Evolutionary conservation across 2,113 vertebrate species (phyloP), one percentile per base, ranked within the genome.

Genomic region (Spheniscus mendiculus): DNA sequence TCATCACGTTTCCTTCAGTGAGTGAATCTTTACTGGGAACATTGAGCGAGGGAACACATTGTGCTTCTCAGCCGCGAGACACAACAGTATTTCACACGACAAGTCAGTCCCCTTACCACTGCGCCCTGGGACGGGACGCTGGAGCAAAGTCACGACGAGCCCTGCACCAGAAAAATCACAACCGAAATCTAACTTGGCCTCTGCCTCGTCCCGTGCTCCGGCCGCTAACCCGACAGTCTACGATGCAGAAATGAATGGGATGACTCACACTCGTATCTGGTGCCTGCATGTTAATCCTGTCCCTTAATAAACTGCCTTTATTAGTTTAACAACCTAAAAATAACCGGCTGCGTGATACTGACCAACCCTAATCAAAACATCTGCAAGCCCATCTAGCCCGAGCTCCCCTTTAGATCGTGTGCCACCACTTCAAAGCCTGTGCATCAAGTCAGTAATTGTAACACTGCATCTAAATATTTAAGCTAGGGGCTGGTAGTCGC

Each of bases 401-500:
- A 94, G 95, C 90, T 95, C 87, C 96, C 96, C 94, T 87, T 77
- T 55, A 81, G 61, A 98, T 94, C 97, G 84, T 77, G 49, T 89
- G 94, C 96, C 93, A 92, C 96, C 95, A 94, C 97, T 98, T 98
- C 98, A 98, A 98, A 98, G 98, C 66, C 89, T 14, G 81, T 26
- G 89, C 97, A 98, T 98, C 98, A 98, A 98, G 98, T 95, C 97
- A 87, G 97, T 98, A 98, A 98, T 98, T 98, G 98, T 98, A 98
- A 97, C 94, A 95, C 97, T 97, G 97, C 98, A 98, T 98, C 98
- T 98, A 98, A 98, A 99, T 98, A 98, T 99, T 99, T 98, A 98
- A 98, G 98, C 95, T 98, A 97, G 97, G 97, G 97, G 89, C 96
- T 94, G 91, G 96, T 87, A 92, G 98, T 98, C 98, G 98, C 98